phyloP scores from a whole-genome alignment of 2,888 invertebrate genomes.

The Punctoribates punctum region DNA sequence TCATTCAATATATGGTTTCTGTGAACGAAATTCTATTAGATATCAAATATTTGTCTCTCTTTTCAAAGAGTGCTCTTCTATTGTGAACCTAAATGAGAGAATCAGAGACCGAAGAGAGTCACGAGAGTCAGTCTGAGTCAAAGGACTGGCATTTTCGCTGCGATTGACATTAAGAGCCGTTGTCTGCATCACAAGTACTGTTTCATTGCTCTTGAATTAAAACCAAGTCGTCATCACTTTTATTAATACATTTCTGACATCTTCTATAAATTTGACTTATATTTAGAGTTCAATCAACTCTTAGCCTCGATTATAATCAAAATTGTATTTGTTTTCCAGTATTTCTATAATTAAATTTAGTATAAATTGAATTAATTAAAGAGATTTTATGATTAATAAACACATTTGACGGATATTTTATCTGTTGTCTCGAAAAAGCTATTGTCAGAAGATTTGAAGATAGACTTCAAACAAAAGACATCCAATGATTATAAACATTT shows the following conservation, averaged over 20 bases:
- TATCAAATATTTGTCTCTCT: constrained; percentile 8
- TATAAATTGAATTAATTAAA: no score
- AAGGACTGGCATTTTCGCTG: not conserved
- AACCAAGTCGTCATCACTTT: not conserved
- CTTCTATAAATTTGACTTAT: not conserved
- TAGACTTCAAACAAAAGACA: not conserved
- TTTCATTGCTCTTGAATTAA: constrained; percentile 27
- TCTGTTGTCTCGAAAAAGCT: not conserved
- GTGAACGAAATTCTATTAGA: not conserved
- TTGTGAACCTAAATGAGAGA: not conserved
- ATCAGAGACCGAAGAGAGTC: no score
- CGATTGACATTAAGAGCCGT: constrained; percentile 27
- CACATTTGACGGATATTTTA: not conserved
- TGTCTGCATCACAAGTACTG: constrained; percentile 16
- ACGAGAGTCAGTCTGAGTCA: not conserved
- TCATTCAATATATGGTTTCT: not conserved
- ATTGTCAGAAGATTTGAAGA: not conserved
- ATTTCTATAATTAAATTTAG: no score
- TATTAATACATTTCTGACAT: not conserved
- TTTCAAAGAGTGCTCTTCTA: not conserved
- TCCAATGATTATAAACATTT: not conserved
- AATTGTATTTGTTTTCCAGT: no score
- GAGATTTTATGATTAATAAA: not conserved
- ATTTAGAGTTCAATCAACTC: no score
- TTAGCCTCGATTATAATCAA: no score